Conservation (phyloP, 2,888 invertebrate genomes). For the Scelioninae gen. 1 region DNA sequence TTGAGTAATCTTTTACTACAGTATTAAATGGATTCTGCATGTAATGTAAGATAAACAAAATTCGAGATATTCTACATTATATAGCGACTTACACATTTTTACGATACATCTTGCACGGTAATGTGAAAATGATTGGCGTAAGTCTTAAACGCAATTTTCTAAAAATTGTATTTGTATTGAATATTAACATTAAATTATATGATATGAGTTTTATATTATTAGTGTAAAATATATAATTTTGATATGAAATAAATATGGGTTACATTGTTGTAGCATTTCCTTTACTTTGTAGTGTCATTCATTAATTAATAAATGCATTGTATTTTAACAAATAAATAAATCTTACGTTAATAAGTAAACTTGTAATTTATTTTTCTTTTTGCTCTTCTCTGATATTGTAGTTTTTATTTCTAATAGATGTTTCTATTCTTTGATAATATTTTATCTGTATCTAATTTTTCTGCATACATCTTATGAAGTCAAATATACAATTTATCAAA, state of each 20-base stretch:
- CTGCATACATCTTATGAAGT: too few relatives aligned
- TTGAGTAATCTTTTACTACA: constrained; percentile 47
- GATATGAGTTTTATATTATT: constrained; percentile 54
- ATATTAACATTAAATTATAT: constrained; percentile 15
- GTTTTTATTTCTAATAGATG: neutral
- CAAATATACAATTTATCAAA: too few relatives aligned
- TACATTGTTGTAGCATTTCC: constrained; percentile 28
- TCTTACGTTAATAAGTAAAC: constrained; percentile 37
- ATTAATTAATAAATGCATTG: constrained; percentile 39
- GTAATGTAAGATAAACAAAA: constrained; percentile 49
- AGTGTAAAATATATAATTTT: constrained; percentile 44
- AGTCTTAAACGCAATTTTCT: constrained; percentile 51
- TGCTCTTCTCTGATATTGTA: neutral
- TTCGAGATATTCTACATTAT: constrained; percentile 31
- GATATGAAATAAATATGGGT: constrained; percentile 32
- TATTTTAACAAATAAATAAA: constrained; percentile 57
- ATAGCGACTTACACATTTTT: constrained; percentile 48
- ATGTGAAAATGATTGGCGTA: constrained; percentile 25
- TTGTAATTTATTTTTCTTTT: constrained; percentile 7
- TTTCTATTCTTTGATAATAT: too few relatives aligned
- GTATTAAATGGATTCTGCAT: constrained; percentile 61
- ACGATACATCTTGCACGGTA: constrained; percentile 28
- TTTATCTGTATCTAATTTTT: too few relatives aligned
- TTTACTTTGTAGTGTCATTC: constrained; percentile 31
- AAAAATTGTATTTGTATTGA: constrained; percentile 54